Conservation (phyloP, 2,888 invertebrate genomes). For the Cantharis rufa region DNA sequence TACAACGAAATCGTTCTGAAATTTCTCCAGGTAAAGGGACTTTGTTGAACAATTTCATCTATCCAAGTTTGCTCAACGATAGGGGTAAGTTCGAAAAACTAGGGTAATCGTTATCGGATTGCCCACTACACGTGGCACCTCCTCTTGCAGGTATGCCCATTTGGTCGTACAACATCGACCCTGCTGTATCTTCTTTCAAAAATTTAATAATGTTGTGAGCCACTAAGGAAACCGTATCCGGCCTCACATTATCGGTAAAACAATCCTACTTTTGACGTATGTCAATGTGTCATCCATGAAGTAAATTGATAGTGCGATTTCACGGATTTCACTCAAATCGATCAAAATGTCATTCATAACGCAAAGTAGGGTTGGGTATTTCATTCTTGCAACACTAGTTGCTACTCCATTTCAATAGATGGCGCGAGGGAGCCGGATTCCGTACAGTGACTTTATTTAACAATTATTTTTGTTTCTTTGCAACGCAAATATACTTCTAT, state of each 20-base stretch:
- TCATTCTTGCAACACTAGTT: too few relatives aligned
- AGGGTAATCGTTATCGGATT: constrained; percentile 90
- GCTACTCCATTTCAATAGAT: too few relatives aligned
- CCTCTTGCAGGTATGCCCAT: constrained; percentile 67
- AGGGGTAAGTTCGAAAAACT: constrained; percentile 71
- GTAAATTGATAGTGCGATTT: too few relatives aligned
- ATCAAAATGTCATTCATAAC: too few relatives aligned
- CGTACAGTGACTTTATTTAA: too few relatives aligned
- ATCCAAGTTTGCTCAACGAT: constrained; percentile 70
- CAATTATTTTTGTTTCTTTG: too few relatives aligned
- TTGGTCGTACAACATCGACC: constrained; percentile 72
- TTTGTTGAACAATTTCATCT: constrained; percentile 79
- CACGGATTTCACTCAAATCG: too few relatives aligned
- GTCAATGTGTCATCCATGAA: too few relatives aligned
- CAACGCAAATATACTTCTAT: too few relatives aligned
- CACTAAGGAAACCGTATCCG: constrained; percentile 68
- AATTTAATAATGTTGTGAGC: constrained; percentile 81
- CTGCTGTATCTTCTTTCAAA: constrained; percentile 69
- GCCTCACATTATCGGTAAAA: constrained; percentile 49
- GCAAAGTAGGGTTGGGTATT: too few relatives aligned
- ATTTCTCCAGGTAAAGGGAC: constrained; percentile 92
- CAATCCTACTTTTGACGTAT: too few relatives aligned
- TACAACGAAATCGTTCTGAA: constrained; percentile 94
- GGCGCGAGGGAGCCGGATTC: too few relatives aligned
- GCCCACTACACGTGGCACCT: constrained; percentile 85